Conservation (phyloP, 1,140 invertebrate genomes). For the Scaptodrosophila lebanonensis region DNA sequence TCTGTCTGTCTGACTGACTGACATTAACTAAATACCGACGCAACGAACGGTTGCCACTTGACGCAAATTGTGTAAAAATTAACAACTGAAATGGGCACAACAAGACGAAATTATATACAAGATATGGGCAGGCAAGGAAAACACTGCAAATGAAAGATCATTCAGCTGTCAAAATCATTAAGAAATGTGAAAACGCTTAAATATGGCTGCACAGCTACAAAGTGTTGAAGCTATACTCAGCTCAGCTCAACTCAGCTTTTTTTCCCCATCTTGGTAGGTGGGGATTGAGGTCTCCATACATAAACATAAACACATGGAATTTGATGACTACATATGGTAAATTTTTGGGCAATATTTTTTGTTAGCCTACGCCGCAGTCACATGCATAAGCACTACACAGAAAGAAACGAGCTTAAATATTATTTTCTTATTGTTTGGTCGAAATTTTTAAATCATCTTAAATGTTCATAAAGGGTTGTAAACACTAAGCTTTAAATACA, state of each 20-base stretch:
- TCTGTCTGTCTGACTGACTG: too few species aligned
- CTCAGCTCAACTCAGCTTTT: too few species aligned
- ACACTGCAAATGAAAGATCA: conserved; percentile 59
- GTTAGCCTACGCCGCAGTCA: too few species aligned
- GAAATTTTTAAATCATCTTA: too few species aligned
- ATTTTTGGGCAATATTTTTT: too few species aligned
- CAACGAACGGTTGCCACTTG: conserved; percentile 35
- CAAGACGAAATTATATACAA: conserved; percentile 12
- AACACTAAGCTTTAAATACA: too few species aligned
- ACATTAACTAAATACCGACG: conserved; percentile 64
- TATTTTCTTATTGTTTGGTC: too few species aligned
- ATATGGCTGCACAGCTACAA: conserved; percentile 36
- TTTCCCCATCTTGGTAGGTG: too few species aligned
- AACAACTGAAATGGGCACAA: conserved; percentile 28
- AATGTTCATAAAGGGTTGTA: too few species aligned
- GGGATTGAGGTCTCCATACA: too few species aligned
- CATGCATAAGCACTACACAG: too few species aligned
- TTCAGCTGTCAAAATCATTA: conserved; percentile 74
- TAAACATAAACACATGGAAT: conserved; percentile 39
- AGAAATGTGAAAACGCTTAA: conserved; percentile 70
- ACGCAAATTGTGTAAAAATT: conserved; percentile 51
- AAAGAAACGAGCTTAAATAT: background rate
- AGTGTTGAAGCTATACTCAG: conserved; percentile 36
- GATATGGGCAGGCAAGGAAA: conserved; percentile 35
- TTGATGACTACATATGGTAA: too few species aligned